A percentile compares a stretch with the other conserved stretches of the same genome.
Conservation (phyloP, 2,888 invertebrate genomes). For the Tiliacea citrago region DNA sequence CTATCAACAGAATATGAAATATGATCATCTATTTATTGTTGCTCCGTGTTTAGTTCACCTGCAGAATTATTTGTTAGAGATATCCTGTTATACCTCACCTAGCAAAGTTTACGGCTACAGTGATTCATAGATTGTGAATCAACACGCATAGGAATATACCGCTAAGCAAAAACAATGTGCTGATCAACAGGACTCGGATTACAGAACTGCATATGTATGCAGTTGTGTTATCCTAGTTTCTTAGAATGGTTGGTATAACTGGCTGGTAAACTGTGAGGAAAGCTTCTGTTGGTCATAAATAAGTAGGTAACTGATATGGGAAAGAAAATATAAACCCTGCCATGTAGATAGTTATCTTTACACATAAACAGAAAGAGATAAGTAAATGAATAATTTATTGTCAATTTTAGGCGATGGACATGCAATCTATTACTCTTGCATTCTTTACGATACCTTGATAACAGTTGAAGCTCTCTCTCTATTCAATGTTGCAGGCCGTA, state of each 20-base stretch:
- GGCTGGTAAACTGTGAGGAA: constrained; percentile 27
- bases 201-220: constrained; percentile 60
- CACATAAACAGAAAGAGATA: constrained; percentile 34
- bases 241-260: constrained; percentile 37
- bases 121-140: constrained; percentile 67
- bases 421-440: constrained; percentile 38
- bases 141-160: constrained; percentile 63
- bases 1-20: constrained; percentile 78
- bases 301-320: constrained; percentile 35
- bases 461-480: constrained; percentile 20
- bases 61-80: constrained; percentile 62
- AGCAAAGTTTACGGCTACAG: constrained; percentile 45
- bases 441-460: constrained; percentile 38
- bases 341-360: constrained; percentile 36
- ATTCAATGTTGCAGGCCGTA: constrained; percentile 5
- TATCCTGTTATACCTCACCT: constrained; percentile 52
- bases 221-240: constrained; percentile 50
- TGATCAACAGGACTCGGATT: constrained; percentile 53
- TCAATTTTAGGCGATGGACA: constrained; percentile 8
- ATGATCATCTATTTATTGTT: constrained; percentile 73
- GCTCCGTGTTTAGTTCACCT: constrained; percentile 67
- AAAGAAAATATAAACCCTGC: constrained; percentile 25
- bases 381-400: constrained; percentile 33
- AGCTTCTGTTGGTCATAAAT: constrained; percentile 34
- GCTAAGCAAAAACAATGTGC: constrained; percentile 60